Base-by-base conservation (phyloP, 1,140 invertebrate genomes). In the Batillaria attramentaria region DNA sequence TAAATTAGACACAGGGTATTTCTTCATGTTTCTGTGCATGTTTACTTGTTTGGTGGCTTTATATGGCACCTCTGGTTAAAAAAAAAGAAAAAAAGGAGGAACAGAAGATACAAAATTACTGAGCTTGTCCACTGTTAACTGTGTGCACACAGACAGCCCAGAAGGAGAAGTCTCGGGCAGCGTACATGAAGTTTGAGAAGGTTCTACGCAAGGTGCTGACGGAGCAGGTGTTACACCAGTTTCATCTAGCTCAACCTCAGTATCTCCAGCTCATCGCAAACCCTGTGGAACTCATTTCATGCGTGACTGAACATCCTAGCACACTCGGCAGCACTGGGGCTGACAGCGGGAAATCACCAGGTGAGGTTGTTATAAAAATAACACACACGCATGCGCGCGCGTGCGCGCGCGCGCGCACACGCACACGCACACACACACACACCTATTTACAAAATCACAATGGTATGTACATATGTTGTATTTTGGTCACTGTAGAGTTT, bases 241-340 rank as follows among this genome's bases (percentile, higher is more conserved):
- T 85, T 79, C 77, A 81, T 42, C 65, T 89, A 37, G 82, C 73
- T 35, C 81, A 85, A 41, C 77, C 83, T 1, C 84, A 87, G 62
- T 70, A 87, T 6, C 73, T 87, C 18, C 77, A 84, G 20, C 78
- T 83, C 37, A 80, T 79, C 3, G 74, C 77, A 33, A 81, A 78
- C 31, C 85, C 87, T 13, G 42, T 20, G n/a, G 68, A 85, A 43
- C 81, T 89, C 16, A 82, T 89, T 43, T 37, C 77, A 20, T 80
- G 85, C 60, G 79, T 89, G 42, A 87, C 86, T 76, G 84, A 88
- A 74, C 86, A 88, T 78, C 80, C 81, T 2, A n/a, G n/a, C n/a
- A 83, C 81, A 65, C 85, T 88, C 57, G 74, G 80, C 60, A 73
- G 28, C 10, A n/a, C 28, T n/a, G 62, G 62, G 8, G 28, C n/a